Evolutionary conservation across 2,797 vertebrate species (phyloP), one percentile per base, ranked within the genome.

Genomic region (Clarias pachynema): DNA sequence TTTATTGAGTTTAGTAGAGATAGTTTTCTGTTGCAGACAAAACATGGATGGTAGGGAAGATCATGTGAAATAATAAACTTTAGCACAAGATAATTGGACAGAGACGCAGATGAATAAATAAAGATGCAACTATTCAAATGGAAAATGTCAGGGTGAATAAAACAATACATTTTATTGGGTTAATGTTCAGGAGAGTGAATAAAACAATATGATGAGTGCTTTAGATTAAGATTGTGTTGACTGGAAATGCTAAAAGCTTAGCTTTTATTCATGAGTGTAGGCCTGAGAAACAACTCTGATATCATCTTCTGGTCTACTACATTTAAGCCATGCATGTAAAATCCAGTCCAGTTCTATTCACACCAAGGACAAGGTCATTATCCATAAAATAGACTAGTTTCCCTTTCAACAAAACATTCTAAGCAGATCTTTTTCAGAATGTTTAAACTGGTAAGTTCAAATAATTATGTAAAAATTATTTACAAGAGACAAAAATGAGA

Each of bases 11-110:
- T 93, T 95, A 90, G 89, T 93, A 94, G 90, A 93, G 86, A 93
- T 88, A 89, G 91, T 84, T 91, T 93, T 94, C 94, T 95, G 94
- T 88, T 93, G 90, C 91, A 93, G 90, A 95, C 89, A 95, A 91
- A 93, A 93, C 84, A 94, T 90, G 85, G 79, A 87, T 79, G 31
- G 29, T 83, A 90, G 86, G 81, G 62, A 84, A 20, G 85, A 86
- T 68, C 31, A 65, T 37, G 78, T 29, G 65, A 29, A 59, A 10
- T 8, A 31, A 49, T 56, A 16, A 74, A 56, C 37, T 49, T 74
- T 65, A 72, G 20, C 31, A 73, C 57, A n/a, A 56, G n/a, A 40
- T 80, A 18, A 77, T 22, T 16, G 26, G 75, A 60, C 10, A 34
- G 10, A 78, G 10, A 59, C 37, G 73, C 1, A 10, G 31, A 37